phyloP scores from a whole-genome alignment of 2,113 vertebrate genomes.

The Gambusia holbrooki region DNA sequence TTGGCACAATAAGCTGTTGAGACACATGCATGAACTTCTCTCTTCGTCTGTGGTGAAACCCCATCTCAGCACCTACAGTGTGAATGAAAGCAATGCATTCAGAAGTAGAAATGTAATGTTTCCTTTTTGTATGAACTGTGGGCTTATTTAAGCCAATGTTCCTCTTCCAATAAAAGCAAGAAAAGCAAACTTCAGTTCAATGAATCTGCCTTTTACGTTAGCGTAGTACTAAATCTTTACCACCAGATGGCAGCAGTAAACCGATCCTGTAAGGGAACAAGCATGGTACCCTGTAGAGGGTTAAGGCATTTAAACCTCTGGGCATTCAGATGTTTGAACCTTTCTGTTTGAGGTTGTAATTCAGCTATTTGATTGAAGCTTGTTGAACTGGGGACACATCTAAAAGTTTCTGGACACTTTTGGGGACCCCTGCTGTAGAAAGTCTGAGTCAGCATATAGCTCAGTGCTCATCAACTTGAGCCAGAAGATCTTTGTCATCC shows the following conservation, averaged over 20 bases:
- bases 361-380: too few relatives aligned
- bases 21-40: neutral
- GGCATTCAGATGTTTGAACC: neutral
- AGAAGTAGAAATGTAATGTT: constrained; percentile 12
- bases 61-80: neutral
- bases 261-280: neutral
- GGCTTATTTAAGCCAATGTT: constrained; percentile 31
- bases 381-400: too few relatives aligned
- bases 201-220: neutral
- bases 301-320: neutral
- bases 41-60: neutral
- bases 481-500: too few relatives aligned
- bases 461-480: too few relatives aligned
- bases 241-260: constrained; percentile 63
- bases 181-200: neutral
- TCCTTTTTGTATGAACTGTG: constrained; percentile 37
- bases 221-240: neutral
- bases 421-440: too few relatives aligned
- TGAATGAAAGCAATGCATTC: constrained; percentile 11
- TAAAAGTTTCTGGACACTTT: too few relatives aligned
- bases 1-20: neutral
- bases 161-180: constrained; percentile 40
- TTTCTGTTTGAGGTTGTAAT: neutral
- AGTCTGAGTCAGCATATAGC: too few relatives aligned
- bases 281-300: neutral